Conservation (phyloP, 1,140 invertebrate species). For the Camponotus vicinus region DNA sequence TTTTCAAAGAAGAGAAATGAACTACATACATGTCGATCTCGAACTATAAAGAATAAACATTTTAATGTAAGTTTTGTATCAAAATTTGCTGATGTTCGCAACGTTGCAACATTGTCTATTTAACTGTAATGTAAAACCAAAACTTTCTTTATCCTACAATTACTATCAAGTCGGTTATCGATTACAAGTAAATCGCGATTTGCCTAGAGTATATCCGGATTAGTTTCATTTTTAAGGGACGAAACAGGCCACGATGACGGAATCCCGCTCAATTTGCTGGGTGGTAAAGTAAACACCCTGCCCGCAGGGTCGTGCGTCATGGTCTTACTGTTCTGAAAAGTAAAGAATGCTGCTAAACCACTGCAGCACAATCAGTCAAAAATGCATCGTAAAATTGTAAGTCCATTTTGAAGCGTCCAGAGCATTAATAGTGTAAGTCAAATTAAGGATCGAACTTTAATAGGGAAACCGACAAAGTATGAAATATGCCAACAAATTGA, state of each 20-base stretch:
- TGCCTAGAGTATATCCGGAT: conserved; percentile 24
- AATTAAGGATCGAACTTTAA: not conserved
- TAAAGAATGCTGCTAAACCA: conserved; percentile 15
- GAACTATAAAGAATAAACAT: not conserved
- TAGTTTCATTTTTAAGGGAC: conserved; percentile 33
- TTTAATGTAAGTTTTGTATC: not conserved
- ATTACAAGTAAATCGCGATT: conserved; percentile 9
- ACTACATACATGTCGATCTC: not conserved
- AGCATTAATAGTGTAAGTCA: conserved; percentile 66
- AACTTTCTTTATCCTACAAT: not conserved
- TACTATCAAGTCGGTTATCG: not conserved
- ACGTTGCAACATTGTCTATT: not conserved
- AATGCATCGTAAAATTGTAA: not conserved
- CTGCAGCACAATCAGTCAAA: not conserved
- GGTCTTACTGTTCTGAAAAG: conserved; percentile 73
- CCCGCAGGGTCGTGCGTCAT: conserved; percentile 28
- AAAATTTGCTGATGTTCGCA: not conserved
- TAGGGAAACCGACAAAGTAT: not conserved
- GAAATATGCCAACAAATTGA: conserved; percentile 23
- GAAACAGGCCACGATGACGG: conserved; percentile 1
- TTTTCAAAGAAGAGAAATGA: not conserved
- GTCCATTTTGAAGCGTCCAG: conserved; percentile 61
- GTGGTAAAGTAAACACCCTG: conserved; percentile 33
- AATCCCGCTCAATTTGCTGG: conserved; percentile 49
- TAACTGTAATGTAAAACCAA: not conserved